A percentile compares a stretch with the other conserved stretches of the same genome.
phyloP scores from a whole-genome alignment of 2,797 vertebrate genomes.

The Platyrinchus mystaceus region DNA sequence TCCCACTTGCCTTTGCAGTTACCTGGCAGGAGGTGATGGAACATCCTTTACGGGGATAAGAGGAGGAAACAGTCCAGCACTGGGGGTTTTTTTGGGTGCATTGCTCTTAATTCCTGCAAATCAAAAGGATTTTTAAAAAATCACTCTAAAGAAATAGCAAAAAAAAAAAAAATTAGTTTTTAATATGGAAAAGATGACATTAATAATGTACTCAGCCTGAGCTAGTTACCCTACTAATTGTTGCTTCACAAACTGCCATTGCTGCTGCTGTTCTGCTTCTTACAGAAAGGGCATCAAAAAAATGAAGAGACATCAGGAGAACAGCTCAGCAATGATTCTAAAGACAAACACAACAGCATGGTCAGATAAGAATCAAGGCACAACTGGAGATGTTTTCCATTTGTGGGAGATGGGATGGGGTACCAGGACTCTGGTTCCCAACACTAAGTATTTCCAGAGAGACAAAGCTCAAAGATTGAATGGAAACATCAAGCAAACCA shows the following conservation, averaged over 20 bases:
- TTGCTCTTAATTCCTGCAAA: neutral
- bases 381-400: neutral
- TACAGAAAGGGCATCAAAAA: neutral
- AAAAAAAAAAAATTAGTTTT: neutral
- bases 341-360: neutral
- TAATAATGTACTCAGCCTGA: neutral
- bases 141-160: neutral
- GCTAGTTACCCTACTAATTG: neutral
- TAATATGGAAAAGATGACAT: neutral
- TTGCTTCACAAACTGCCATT: neutral
- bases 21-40: neutral
- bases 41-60: neutral
- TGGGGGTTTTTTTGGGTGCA: neutral
- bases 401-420: neutral
- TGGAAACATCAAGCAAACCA: neutral
- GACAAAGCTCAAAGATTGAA: neutral
- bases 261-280: neutral
- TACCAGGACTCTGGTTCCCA: neutral
- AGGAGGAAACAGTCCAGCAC: neutral
- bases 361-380: neutral
- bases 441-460: neutral
- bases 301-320: neutral
- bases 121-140: neutral
- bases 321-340: neutral
- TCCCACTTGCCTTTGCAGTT: neutral